Base-by-base conservation (phyloP, 2,113 vertebrate species). In the Alethe diademata region DNA sequence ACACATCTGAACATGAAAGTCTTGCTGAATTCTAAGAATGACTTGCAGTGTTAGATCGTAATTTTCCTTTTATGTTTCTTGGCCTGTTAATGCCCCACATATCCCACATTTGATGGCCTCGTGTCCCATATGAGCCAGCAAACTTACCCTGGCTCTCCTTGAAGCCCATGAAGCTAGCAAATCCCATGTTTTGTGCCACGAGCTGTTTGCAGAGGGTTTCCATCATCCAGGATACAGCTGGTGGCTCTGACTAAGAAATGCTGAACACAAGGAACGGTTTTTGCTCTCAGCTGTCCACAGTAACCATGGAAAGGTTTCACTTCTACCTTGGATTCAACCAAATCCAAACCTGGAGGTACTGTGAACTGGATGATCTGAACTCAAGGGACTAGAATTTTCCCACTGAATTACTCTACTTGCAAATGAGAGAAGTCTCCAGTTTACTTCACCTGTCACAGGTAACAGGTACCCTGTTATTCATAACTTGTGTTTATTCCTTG, bases 121-220 rank as follows among this genome's bases (percentile, higher is more conserved):
- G 0, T 22, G 11, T 5, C 17, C 31, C 5, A 3, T 4, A 33
- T 12, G 28, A 88, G 19, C 74, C 53, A 82, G 36, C 14, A 75
- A 56, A 50, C n/a, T 81, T 70, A 20, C 25, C 8, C 0, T 33
- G 42, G 11, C 31, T 82, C 76, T 40, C 22, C 61, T 11, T 40
- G 64, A 57, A 54, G 51, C 42, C 35, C 58, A 8, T 0, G 1
- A 20, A 64, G 48, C 28, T 64, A 35, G 19, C 8, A 24, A 31
- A 25, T 14, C 14, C 17, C 14, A 8, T 5, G 12, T 40, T 69
- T 65, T 2, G 2, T 70, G 31, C 28, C 58, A 24, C 0, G 3
- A 69, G 43, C 87, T 1, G 0, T 69, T 67, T 2, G 4, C n/a
- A 35, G 53, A 62, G 29, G 22, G 40, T 33, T 69, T 40, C 83